Conservation (phyloP, 2,797 vertebrate species). For the Clarias platycephalus region DNA sequence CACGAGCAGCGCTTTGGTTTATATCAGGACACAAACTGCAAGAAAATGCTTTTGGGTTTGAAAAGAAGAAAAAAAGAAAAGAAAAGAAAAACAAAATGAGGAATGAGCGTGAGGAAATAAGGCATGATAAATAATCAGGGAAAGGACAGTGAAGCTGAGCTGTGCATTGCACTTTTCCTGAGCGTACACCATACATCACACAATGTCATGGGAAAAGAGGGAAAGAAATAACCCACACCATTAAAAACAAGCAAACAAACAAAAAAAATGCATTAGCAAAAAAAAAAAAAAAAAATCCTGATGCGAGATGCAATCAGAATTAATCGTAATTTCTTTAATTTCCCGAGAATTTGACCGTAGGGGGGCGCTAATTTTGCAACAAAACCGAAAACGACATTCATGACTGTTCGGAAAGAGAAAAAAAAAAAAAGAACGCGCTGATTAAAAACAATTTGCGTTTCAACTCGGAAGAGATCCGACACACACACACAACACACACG, state of each 20-base stretch:
- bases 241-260: neutral
- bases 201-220: neutral
- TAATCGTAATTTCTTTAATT: slow-evolving; percentile 65
- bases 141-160: neutral
- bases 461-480: neutral
- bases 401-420: slow-evolving; percentile 28
- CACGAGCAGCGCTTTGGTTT: neutral
- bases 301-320: slow-evolving; percentile 58
- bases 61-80: neutral
- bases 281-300: slow-evolving; percentile 42
- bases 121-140: neutral
- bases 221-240: neutral
- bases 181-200: neutral
- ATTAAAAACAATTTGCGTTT: neutral
- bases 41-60: neutral
- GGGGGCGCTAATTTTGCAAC: slow-evolving; percentile 72
- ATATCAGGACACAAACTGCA: neutral
- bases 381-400: slow-evolving; percentile 63
- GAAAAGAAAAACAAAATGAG: neutral
- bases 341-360: slow-evolving; percentile 70
- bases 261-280: slow-evolving; percentile 47
- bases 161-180: neutral
- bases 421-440: slow-evolving; percentile 20
- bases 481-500: neutral
- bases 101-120: neutral